Percentiles rank a stretch among this genome's conserved stretches.
Conservation (phyloP, 2,113 vertebrate species). For the Anguilla japonica region DNA sequence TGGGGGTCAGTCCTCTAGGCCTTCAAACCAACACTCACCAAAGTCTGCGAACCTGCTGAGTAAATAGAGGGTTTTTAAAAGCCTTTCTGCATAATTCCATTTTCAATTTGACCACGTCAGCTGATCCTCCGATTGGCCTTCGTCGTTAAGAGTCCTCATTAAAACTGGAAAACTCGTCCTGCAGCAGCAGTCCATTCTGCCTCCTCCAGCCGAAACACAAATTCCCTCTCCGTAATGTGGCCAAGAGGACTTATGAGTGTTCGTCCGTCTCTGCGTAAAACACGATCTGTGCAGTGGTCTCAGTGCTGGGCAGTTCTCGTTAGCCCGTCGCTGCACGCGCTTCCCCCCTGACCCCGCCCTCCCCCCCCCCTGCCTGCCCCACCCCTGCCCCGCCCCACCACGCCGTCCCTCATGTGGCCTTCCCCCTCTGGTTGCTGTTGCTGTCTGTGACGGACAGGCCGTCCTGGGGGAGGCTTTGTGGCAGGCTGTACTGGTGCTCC, state of each 20-base stretch:
- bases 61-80: constrained; percentile 76
- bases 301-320: constrained; percentile 17
- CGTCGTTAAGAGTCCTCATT: background rate
- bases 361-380: background rate
- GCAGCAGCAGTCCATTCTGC: constrained; percentile 8
- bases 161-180: background rate
- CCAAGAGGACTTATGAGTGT: constrained; percentile 9
- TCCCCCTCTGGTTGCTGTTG: constrained; percentile 70
- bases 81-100: constrained; percentile 41
- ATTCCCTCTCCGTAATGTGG: background rate
- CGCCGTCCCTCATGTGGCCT: constrained; percentile 61
- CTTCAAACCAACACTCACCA: background rate
- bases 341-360: background rate
- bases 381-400: no score
- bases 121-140: background rate
- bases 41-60: constrained; percentile 46
- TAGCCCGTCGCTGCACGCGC: background rate
- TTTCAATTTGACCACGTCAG: constrained; percentile 21
- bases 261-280: constrained; percentile 30
- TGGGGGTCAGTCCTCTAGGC: background rate
- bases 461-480: constrained; percentile 58
- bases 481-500: constrained; percentile 56
- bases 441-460: constrained; percentile 68
- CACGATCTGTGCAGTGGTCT: constrained; percentile 16
- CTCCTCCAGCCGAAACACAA: background rate